Conservation (phyloP, 2,888 invertebrate species). For the Erpobdella octoculata region DNA sequence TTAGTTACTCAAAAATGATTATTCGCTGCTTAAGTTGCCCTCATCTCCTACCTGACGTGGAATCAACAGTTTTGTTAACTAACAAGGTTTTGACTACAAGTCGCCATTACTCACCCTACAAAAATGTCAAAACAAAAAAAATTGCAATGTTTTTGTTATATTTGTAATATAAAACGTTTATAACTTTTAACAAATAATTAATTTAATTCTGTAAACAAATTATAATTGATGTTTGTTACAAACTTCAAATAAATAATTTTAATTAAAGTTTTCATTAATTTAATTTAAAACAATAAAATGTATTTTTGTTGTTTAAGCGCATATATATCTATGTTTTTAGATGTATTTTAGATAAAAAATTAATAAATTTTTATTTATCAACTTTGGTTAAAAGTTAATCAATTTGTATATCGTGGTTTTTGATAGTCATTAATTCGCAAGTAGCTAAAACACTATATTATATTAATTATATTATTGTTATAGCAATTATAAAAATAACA, state of each 20-base stretch:
- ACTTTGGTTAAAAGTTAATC: background rate
- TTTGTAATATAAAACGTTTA: too few relatives aligned
- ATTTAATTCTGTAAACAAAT: background rate
- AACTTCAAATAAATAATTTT: background rate
- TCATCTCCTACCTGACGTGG: too few relatives aligned
- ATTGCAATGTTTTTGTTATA: background rate
- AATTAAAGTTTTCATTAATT: background rate
- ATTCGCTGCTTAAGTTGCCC: too few relatives aligned
- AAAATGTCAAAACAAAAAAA: background rate
- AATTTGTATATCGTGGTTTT: background rate
- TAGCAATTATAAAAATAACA: too few relatives aligned
- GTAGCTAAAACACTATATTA: too few relatives aligned
- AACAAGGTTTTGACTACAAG: too few relatives aligned
- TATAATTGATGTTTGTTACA: background rate
- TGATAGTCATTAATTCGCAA: too few relatives aligned
- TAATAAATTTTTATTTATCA: too few relatives aligned
- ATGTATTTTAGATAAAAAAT: background rate
- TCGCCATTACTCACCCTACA: too few relatives aligned
- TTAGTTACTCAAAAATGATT: too few relatives aligned
- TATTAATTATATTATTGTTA: too few relatives aligned
- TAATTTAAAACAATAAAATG: background rate
- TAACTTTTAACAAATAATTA: background rate
- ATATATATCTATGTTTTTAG: conserved; percentile 3
- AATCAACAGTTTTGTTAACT: too few relatives aligned
- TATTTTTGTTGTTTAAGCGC: background rate